These are phyloP conservation scores for Drosophila funebris DNA, from an alignment of 1,140 invertebrate genomes.

Conservation along the genomic window DNA sequence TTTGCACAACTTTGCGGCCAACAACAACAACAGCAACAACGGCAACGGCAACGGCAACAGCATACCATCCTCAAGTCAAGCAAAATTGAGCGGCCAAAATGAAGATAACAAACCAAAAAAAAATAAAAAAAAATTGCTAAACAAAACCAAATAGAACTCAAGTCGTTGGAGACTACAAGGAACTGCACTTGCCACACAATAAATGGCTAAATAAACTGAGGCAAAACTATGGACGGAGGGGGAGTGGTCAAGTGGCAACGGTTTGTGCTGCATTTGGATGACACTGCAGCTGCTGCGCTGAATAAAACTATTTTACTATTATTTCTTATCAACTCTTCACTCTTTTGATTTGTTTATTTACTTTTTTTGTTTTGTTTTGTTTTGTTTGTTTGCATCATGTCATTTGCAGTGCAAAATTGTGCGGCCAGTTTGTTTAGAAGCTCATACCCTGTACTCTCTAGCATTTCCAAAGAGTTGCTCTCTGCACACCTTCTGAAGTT, in stretches of 20 bases:
- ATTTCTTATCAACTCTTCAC: conserved; percentile 25
- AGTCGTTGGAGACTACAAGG: conserved; percentile 49
- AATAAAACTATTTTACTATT: conserved; percentile 33
- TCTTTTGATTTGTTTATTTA: conserved; percentile 63
- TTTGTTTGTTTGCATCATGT: conserved; percentile 73
- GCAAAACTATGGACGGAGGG: conserved; percentile 1
- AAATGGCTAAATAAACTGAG: conserved; percentile 69
- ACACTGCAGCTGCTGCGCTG: conserved; percentile 19
- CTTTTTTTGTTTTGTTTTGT: conserved; percentile 55
- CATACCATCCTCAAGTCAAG: conserved; percentile 35
- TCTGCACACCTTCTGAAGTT: no score
- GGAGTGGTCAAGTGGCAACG: not conserved
- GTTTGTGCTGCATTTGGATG: not conserved
- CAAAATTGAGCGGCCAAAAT: conserved; percentile 46
- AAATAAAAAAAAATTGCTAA: conserved; percentile 21
- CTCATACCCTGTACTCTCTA: conserved; percentile 9
- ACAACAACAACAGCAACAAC: not conserved
- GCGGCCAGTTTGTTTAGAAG: not conserved
- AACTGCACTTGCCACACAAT: conserved; percentile 79
- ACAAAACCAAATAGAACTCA: conserved; percentile 65
- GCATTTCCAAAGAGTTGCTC: not conserved
- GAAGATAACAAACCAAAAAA: no score
- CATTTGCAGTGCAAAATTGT: conserved; percentile 56
- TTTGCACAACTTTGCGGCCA: conserved; percentile 58
- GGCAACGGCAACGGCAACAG: not conserved